Percentiles rank a stretch among this genome's conserved stretches.
These are phyloP conservation scores for Uropsilus gracilis DNA, from an alignment of 2,113 vertebrate genomes.

Conservation along the genomic window DNA sequence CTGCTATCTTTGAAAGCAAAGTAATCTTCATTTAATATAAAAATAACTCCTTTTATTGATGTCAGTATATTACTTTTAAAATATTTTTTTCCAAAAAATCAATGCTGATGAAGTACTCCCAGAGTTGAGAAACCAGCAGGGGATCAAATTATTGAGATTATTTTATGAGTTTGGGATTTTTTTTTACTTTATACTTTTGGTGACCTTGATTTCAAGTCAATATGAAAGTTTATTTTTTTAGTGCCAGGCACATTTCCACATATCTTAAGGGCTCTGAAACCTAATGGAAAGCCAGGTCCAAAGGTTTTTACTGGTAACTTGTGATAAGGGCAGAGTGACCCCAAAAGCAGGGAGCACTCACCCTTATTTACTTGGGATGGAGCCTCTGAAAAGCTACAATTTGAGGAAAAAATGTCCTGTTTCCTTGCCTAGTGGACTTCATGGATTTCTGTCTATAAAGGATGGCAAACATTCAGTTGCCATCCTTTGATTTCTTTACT, in stretches of 20 bases:
- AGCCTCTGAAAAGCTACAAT: neutral
- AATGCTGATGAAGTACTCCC: neutral
- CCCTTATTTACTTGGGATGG: neutral
- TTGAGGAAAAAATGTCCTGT: neutral
- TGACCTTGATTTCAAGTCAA: neutral
- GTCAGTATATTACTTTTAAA: slow-evolving; percentile 54
- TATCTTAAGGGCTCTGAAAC: neutral
- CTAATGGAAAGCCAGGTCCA: neutral
- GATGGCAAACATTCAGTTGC: too few relatives aligned
- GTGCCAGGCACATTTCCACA: neutral
- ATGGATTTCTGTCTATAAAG: too few relatives aligned
- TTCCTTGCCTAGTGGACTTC: too few relatives aligned
- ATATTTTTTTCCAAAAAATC: slow-evolving; percentile 18
- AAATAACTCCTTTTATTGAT: slow-evolving; percentile 29
- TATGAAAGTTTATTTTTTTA: neutral
- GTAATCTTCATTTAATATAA: slow-evolving; percentile 45
- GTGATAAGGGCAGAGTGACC: neutral
- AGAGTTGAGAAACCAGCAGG: neutral
- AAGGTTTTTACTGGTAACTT: neutral
- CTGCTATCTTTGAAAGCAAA: neutral
- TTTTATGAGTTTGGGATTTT: neutral
- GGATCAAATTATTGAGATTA: neutral
- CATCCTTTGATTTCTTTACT: neutral
- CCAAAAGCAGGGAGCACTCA: neutral
- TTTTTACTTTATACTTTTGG: neutral